phyloP scores from a whole-genome alignment of 2,797 vertebrate genomes.

The Pseudocheirus occidentalis region DNA sequence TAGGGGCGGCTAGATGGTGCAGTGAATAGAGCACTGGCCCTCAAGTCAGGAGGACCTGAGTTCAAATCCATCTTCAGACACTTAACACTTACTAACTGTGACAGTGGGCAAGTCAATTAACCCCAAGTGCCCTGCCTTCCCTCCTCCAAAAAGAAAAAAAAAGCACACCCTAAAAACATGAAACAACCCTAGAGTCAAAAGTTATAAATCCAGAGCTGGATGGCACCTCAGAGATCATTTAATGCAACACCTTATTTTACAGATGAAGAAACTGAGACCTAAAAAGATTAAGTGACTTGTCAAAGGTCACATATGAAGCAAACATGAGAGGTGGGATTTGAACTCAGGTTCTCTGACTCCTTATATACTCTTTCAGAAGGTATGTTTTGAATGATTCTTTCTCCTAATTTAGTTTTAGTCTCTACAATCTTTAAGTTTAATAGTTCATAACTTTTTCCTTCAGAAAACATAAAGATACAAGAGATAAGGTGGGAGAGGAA shows the following conservation, averaged over 20 bases:
- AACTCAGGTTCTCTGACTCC: neutral
- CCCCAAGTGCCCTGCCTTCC: no score
- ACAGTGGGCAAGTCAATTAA: no score
- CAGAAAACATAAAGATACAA: neutral
- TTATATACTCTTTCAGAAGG: no score
- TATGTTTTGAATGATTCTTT: neutral
- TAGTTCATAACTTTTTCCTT: neutral
- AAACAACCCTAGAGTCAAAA: neutral
- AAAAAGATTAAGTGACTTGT: neutral
- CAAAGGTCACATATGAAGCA: neutral
- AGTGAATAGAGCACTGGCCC: no score
- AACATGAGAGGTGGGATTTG: neutral
- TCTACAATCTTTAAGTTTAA: neutral
- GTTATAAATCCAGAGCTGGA: neutral
- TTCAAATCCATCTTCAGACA: no score
- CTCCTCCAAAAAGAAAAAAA: no score
- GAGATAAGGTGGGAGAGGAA: conserved; percentile 61
- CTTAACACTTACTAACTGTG: no score
- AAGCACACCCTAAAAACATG: neutral
- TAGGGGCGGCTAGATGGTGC: neutral
- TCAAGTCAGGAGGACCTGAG: no score
- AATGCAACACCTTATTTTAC: neutral
- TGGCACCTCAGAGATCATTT: neutral
- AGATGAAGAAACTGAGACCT: neutral
- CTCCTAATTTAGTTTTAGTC: neutral